Evolutionary conservation across 2,113 vertebrate genomes (phyloP), one percentile per base, ranked within the genome.

Genomic region (Chamaea fasciata): DNA sequence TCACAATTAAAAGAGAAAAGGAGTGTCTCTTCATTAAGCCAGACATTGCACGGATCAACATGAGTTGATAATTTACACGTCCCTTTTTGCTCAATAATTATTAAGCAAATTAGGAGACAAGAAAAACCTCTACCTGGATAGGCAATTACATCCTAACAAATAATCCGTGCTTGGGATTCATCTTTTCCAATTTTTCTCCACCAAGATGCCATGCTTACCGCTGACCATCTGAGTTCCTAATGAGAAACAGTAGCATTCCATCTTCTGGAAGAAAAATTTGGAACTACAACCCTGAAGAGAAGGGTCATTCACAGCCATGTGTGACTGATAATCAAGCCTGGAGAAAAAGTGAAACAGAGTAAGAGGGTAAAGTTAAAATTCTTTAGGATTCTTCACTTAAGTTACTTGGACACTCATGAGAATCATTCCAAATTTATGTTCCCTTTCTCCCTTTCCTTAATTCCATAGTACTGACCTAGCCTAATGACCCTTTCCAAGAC

Each of bases 1-100:
- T 65, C 59, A 41, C 17, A 83, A 86, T 80, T 56, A 83, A 83
- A 86, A 56, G 57, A 79, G 52, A 78, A 82, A 85, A 71, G 8
- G 3, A 47, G 5, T 12, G 50, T 53, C 15, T 84, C 90, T 92
- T 35, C 55, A 63, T 77, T 62, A 44, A 79, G 17, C 10, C 19
- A 24, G 62, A 27, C 33, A 68, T 63, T 46, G 9, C 44, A 90
- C 9, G 30, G 20, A 49, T 73, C 35, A 52, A 18, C 24, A 28
- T 20, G 15, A 86, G 9, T 6, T 63, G 52, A 15, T 7, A 42
- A 33, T 62, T 82, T 85, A 57, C 26, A 75, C 2, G 10, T n/a
- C 3, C 6, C 6, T 6, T 53, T 89, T 71, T 63, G 15, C 19
- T 82, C 65, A 78, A 23, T 68, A 76, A 63, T 55, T 62, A 41